Evolutionary conservation across 2,113 vertebrate species (phyloP).

Genomic region (Nycticorax nycticorax): DNA sequence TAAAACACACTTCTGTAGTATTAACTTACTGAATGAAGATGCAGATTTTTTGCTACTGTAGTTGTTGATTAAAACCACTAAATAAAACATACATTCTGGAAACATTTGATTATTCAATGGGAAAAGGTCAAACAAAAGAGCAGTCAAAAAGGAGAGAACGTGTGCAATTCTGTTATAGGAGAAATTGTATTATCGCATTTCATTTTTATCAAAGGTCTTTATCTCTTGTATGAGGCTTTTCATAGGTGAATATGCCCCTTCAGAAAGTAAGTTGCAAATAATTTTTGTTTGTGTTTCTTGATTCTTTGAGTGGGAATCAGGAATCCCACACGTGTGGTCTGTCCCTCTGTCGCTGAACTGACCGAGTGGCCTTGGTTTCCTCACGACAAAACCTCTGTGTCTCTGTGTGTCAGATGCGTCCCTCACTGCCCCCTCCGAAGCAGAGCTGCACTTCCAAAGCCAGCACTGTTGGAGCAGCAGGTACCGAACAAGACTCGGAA

Average conservation of each 20-base stretch:
- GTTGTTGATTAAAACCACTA: neutral
- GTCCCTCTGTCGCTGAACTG: neutral
- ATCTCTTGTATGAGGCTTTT: neutral
- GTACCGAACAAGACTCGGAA: neutral
- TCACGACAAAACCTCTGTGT: neutral
- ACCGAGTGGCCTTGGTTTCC: rapidly evolving
- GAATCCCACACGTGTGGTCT: neutral
- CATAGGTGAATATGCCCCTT: neutral
- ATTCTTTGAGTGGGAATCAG: neutral
- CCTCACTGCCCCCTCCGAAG: neutral
- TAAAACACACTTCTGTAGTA: neutral
- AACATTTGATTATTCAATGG: neutral
- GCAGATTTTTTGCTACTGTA: neutral
- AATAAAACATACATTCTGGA: neutral
- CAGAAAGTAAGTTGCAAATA: neutral
- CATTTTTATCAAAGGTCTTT: neutral
- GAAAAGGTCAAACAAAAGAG: neutral
- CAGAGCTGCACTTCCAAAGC: neutral
- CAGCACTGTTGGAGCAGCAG: neutral
- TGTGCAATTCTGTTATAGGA: neutral
- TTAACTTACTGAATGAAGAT: neutral
- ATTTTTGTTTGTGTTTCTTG: neutral
- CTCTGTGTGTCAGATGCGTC: rapidly evolving
- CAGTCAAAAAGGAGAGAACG: neutral
- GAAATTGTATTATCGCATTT: rapidly evolving